phyloP scores from a whole-genome alignment of 2,797 vertebrate species.

The Pseudotriccus pelzelni region DNA sequence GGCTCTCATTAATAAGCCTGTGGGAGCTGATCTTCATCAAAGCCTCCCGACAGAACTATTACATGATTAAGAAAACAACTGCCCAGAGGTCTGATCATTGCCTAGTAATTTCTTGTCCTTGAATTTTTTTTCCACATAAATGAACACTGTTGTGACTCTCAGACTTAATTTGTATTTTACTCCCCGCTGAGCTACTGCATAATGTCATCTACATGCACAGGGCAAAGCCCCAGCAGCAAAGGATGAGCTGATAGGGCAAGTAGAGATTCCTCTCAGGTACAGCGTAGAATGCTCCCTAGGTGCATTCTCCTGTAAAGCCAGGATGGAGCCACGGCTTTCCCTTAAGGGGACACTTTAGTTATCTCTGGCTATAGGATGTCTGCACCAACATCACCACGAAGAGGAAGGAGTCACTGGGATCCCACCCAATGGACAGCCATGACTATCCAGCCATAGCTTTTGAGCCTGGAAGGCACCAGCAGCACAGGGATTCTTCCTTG shows the following conservation, averaged over 20 bases:
- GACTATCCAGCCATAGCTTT: not conserved
- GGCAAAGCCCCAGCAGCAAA: not conserved
- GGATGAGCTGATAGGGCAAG: not conserved
- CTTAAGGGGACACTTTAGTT: not conserved
- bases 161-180: not conserved
- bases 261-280: not conserved
- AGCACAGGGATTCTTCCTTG: not conserved
- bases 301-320: not conserved
- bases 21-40: not conserved
- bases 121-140: not conserved
- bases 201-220: accelerated
- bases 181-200: not conserved
- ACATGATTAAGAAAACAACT: not conserved
- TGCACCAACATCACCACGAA: not conserved
- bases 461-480: not conserved
- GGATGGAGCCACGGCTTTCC: not conserved
- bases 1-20: not conserved
- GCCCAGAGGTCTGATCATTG: not conserved
- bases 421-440: not conserved
- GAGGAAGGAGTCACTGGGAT: not conserved
- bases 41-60: not conserved
- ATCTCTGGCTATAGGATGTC: not conserved
- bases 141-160: not conserved
- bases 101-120: not conserved
- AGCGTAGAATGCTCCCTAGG: not conserved